phyloP scores from a whole-genome alignment of 2,113 vertebrate genomes.

The Psephotus haematonotus region DNA sequence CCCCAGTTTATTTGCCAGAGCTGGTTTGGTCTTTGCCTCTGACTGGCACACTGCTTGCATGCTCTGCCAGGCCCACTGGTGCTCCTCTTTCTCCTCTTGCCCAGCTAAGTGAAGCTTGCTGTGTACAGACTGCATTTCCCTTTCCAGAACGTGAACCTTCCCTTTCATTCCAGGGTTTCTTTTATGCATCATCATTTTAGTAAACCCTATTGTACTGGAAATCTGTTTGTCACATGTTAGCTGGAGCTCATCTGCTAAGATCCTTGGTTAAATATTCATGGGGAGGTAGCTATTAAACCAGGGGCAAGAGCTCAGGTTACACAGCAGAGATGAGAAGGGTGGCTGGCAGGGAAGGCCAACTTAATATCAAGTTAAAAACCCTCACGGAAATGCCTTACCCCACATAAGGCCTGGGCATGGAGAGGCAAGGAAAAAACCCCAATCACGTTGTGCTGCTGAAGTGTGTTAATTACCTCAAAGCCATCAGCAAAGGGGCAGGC shows the following conservation, averaged over 20 bases:
- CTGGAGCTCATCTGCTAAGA: slow-evolving; percentile 33
- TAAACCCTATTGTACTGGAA: slow-evolving; percentile 53
- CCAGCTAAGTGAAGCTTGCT: not conserved
- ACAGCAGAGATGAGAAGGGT: not conserved
- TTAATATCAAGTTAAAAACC: slow-evolving; percentile 52
- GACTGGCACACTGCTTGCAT: not conserved
- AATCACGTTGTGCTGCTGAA: not conserved
- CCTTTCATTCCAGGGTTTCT: slow-evolving; percentile 12
- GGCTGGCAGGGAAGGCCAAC: not conserved
- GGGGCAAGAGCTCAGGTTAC: slow-evolving; percentile 52
- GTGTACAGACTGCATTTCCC: not conserved
- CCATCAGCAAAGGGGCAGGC: not conserved
- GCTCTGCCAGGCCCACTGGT: not conserved
- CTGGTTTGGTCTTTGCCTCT: not conserved
- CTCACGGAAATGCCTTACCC: not conserved
- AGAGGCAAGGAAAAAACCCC: not conserved
- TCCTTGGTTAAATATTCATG: slow-evolving; percentile 73
- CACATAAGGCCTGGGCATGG: not conserved
- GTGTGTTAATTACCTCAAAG: not conserved
- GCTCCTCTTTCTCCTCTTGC: not conserved
- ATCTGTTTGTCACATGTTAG: slow-evolving; percentile 73
- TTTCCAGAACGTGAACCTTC: not conserved
- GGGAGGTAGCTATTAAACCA: slow-evolving; percentile 17
- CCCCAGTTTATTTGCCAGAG: not conserved
- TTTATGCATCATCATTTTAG: slow-evolving; percentile 11